Percentiles rank a stretch among this genome's conserved stretches.
Conservation (phyloP, 2,888 invertebrate species). For the Ophion slaviceki region DNA sequence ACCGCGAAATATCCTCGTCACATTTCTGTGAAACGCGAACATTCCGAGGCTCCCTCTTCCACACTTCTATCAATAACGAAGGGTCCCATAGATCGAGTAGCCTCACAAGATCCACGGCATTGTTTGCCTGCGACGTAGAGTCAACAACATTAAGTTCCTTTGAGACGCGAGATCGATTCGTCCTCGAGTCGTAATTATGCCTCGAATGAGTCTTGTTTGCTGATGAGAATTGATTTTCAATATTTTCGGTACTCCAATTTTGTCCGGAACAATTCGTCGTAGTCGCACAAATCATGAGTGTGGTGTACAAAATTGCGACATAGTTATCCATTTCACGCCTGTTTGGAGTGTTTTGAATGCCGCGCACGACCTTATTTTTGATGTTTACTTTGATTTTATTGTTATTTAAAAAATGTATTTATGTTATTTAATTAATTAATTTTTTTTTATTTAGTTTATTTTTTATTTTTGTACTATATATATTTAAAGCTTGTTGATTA, state of each 20-base stretch:
- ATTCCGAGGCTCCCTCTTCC: conserved; percentile 82
- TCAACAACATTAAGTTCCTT: not conserved
- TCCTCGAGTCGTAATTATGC: not conserved
- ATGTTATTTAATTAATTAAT: not conserved
- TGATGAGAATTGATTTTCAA: not conserved
- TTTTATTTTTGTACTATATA: not conserved
- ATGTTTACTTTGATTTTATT: not conserved
- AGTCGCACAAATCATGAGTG: not conserved
- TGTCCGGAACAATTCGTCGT: conserved; percentile 13
- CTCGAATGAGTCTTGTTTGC: not conserved
- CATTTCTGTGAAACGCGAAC: conserved; percentile 83
- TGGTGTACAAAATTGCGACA: conserved; percentile 15
- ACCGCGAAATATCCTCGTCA: conserved; percentile 83
- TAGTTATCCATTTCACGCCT: conserved; percentile 26
- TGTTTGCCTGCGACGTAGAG: not conserved
- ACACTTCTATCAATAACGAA: conserved; percentile 61
- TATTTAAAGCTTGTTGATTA: not conserved
- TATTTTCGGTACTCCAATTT: not conserved
- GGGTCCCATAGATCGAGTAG: conserved; percentile 75
- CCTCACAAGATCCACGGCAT: conserved; percentile 56
- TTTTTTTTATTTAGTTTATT: not conserved
- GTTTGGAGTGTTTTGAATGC: not conserved
- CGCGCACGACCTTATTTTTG: not conserved
- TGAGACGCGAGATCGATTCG: not conserved
- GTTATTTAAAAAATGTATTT: not conserved